A percentile compares a stretch with the other conserved stretches of the same genome.
Evolutionary conservation across 2,113 vertebrate genomes (phyloP).

Genomic region (Perca flavescens): DNA sequence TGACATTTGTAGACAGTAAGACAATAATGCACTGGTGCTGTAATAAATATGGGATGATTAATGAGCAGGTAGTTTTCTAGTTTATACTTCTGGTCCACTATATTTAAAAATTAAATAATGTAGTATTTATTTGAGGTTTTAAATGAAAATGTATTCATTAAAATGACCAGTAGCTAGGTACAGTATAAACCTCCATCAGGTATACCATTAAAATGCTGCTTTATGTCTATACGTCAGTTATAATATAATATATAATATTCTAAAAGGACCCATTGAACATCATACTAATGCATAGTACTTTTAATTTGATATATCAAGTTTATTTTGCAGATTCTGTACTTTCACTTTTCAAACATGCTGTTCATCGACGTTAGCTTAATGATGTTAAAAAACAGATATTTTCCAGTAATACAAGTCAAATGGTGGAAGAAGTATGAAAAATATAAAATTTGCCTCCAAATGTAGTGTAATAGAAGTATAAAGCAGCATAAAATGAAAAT

Average conservation of each 20-base stretch:
- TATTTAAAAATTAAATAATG: not conserved
- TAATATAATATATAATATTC: not conserved
- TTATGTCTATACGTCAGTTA: not conserved
- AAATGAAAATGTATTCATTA: not conserved
- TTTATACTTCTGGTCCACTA: not conserved
- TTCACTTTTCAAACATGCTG: not conserved
- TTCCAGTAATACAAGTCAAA: too few species aligned
- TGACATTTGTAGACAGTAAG: too few species aligned
- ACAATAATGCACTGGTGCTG: too few species aligned
- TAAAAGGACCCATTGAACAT: not conserved
- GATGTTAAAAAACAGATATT: too few species aligned
- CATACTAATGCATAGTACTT: not conserved
- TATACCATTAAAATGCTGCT: not conserved
- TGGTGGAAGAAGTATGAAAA: too few species aligned
- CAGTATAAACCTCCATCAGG: not conserved
- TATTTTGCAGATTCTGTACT: not conserved
- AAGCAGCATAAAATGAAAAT: not conserved
- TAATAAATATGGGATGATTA: too few species aligned
- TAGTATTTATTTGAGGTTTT: not conserved
- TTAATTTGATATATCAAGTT: not conserved
- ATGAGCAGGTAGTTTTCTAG: not conserved
- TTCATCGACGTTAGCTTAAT: too few species aligned
- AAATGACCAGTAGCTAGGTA: not conserved
- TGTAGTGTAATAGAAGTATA: not conserved
- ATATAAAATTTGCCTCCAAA: not conserved